Conservation (phyloP, 1,140 invertebrate species). For the Drosophila santomea region DNA sequence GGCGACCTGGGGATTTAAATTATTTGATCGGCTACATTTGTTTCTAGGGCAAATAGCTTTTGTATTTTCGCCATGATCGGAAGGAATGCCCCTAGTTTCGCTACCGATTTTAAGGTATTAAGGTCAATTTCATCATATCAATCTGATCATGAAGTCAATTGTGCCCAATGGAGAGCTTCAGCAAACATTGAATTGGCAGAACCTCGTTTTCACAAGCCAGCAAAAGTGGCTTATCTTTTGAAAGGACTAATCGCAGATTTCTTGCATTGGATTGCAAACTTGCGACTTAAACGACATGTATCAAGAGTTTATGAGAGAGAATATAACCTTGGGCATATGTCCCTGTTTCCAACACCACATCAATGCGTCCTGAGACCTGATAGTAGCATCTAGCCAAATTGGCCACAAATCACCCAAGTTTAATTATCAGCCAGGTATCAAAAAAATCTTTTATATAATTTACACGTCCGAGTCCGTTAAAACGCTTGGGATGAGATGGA, state of each 20-base stretch:
- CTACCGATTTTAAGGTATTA: neutral
- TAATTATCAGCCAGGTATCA: neutral
- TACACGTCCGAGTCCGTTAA: neutral
- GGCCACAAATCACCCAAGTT: neutral
- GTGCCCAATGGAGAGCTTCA: neutral
- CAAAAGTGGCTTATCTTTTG: constrained; percentile 1
- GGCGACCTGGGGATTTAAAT: no score
- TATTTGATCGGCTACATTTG: no score
- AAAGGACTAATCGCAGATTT: constrained; percentile 1
- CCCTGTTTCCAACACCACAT: no score
- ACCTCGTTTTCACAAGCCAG: neutral
- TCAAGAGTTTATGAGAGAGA: no score
- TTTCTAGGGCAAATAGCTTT: no score
- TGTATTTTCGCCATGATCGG: no score
- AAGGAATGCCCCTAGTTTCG: no score
- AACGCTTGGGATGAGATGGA: neutral
- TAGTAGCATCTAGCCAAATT: neutral
- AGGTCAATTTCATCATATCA: constrained; percentile 5
- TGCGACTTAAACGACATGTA: neutral
- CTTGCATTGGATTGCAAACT: no score
- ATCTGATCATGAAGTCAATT: neutral
- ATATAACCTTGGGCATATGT: no score
- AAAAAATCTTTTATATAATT: neutral
- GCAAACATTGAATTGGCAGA: neutral
- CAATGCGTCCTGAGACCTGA: no score